Evolutionary conservation across 2,888 invertebrate genomes (phyloP).

Genomic region (Drosophila tripunctata): DNA sequence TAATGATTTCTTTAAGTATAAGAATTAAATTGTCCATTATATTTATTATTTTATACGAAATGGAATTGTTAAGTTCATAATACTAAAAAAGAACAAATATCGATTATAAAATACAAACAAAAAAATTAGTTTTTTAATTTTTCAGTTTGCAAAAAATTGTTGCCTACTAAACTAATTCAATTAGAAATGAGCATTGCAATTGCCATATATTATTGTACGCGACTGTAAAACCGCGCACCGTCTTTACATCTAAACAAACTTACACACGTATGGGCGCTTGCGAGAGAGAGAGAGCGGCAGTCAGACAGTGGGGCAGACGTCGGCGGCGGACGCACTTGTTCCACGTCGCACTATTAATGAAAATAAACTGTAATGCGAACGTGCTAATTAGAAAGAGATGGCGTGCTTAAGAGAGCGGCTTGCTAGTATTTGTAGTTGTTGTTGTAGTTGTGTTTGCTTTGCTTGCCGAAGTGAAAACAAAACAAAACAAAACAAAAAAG

Average conservation of each 20-base stretch:
- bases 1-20: too few species aligned
- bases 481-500: slow-evolving; percentile 48
- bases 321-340: slow-evolving; percentile 47
- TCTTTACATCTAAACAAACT: background rate
- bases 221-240: slow-evolving; percentile 6
- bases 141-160: too few species aligned
- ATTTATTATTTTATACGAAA: too few species aligned
- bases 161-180: too few species aligned
- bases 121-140: too few species aligned
- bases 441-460: slow-evolving; percentile 32
- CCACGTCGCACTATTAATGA: slow-evolving; percentile 71
- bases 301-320: slow-evolving; percentile 32
- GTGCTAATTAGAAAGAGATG: slow-evolving; percentile 63
- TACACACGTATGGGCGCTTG: background rate
- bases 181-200: too few species aligned
- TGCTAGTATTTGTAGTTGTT: slow-evolving; percentile 10
- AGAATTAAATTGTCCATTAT: too few species aligned
- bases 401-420: slow-evolving; percentile 23
- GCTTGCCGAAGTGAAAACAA: slow-evolving; percentile 47
- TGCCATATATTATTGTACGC: background rate
- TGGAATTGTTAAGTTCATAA: too few species aligned
- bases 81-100: too few species aligned
- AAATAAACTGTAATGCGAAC: slow-evolving; percentile 71
- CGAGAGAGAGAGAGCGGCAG: too few species aligned
- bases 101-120: too few species aligned